phyloP scores from a whole-genome alignment of 1,140 invertebrate genomes.

The Drosophila biarmipes region DNA sequence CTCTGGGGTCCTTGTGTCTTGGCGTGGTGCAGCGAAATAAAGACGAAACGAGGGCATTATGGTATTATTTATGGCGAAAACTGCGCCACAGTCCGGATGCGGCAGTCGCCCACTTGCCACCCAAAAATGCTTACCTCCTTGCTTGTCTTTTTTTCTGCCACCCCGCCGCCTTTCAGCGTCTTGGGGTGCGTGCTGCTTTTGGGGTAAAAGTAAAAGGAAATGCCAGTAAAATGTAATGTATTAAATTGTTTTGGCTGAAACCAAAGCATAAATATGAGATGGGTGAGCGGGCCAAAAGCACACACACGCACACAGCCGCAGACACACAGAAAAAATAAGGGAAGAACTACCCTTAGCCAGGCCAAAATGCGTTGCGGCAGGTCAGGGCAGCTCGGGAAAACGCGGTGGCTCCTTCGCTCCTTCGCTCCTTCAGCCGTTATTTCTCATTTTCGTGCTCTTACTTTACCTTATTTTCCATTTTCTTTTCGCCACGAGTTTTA shows the following conservation, averaged over 20 bases:
- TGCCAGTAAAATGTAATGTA: conserved; percentile 73
- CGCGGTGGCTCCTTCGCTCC: not conserved
- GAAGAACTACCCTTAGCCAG: conserved; percentile 70
- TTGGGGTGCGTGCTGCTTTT: conserved; percentile 27
- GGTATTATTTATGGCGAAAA: conserved; percentile 70
- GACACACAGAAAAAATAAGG: not conserved
- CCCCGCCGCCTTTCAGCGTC: conserved; percentile 6
- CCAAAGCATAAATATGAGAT: conserved; percentile 42
- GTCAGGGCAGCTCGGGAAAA: conserved; percentile 44
- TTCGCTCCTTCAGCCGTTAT: conserved; percentile 22
- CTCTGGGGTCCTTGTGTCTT: conserved; percentile 4
- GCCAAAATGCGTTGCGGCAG: conserved; percentile 74
- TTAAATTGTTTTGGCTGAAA: conserved; percentile 74
- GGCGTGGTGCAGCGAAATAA: conserved; percentile 17
- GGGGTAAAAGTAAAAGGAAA: conserved; percentile 56
- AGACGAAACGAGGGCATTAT: conserved; percentile 66
- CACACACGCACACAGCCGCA: conserved; percentile 1
- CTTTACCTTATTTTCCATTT: conserved; percentile 49
- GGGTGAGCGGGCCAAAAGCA: conserved; percentile 9
- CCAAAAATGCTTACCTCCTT: not conserved
- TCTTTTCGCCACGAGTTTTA: conserved; percentile 37
- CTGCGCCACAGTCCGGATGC: conserved; percentile 28
- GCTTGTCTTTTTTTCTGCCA: conserved; percentile 4
- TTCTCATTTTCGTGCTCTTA: conserved; percentile 46
- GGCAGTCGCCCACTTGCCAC: conserved; percentile 6